phyloP scores from a whole-genome alignment of 2,888 invertebrate genomes.

The Calameuta filiformis region DNA sequence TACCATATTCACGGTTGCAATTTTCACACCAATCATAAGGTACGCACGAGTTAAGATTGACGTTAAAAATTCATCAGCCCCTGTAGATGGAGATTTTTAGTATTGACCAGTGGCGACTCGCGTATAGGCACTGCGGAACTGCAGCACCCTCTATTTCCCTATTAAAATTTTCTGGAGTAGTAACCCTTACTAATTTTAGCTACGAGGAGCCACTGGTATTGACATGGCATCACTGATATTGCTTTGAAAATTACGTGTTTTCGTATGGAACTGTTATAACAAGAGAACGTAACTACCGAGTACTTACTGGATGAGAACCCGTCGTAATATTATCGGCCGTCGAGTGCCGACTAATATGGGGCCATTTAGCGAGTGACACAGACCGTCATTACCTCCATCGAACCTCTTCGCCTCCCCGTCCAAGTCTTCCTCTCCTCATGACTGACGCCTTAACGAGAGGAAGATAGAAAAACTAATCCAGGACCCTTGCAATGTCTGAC shows the following conservation, averaged over 20 bases:
- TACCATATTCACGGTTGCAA: no score
- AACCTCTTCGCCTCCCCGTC: slow-evolving; percentile 16
- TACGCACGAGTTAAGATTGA: background rate
- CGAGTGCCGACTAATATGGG: slow-evolving; percentile 32
- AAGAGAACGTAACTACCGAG: background rate
- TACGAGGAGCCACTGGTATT: background rate
- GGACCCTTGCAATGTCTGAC: slow-evolving; percentile 31
- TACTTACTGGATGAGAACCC: slow-evolving; percentile 26
- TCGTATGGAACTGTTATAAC: background rate
- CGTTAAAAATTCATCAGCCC: background rate
- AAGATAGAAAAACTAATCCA: slow-evolving; percentile 39
- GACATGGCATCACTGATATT: background rate
- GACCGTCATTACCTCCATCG: slow-evolving; percentile 32
- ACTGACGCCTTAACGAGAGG: slow-evolving; percentile 23
- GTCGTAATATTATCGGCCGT: slow-evolving; percentile 25
- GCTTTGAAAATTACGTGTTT: background rate
- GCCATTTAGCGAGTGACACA: slow-evolving; percentile 33
- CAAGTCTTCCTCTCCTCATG: background rate
- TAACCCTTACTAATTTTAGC: no score
- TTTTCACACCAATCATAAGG: background rate
- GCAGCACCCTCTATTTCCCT: no score
- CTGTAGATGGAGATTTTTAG: background rate
- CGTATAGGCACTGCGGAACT: no score
- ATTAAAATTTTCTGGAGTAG: no score
- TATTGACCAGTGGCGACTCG: background rate